phyloP scores from a whole-genome alignment of 1,140 invertebrate genomes.

The Eurosta solidaginis region DNA sequence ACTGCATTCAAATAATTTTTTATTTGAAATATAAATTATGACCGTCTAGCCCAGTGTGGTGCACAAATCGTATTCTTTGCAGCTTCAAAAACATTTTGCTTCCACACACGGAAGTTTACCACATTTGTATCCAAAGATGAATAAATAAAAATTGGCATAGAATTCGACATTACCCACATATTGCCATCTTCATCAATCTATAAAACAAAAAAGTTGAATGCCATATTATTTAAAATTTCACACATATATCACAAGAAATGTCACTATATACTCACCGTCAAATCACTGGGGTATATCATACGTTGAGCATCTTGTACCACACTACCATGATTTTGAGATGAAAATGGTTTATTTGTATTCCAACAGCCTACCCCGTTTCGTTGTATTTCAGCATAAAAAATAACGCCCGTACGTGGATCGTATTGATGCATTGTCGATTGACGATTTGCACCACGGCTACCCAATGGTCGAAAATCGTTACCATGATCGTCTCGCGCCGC shows the following conservation, averaged over 20 bases:
- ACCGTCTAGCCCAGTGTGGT: not conserved
- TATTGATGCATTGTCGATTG: constrained; percentile 69
- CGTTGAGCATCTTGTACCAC: constrained; percentile 64
- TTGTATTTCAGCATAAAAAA: constrained; percentile 72
- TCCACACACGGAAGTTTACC: constrained; percentile 66
- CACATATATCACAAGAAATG: too few species aligned
- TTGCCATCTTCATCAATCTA: constrained; percentile 63
- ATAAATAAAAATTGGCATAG: constrained; percentile 66
- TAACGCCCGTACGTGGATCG: constrained; percentile 64
- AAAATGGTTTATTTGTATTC: constrained; percentile 65
- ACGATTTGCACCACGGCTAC: constrained; percentile 65
- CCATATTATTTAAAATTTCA: not conserved
- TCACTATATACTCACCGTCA: constrained; percentile 49
- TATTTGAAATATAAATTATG: not conserved
- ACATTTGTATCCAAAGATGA: constrained; percentile 63
- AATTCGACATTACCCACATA: constrained; percentile 67
- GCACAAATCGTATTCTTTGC: constrained; percentile 47
- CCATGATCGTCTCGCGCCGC: constrained; percentile 66
- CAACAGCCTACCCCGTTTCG: constrained; percentile 72
- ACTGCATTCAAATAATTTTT: too few species aligned
- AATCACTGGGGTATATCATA: constrained; percentile 69
- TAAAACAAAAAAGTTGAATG: constrained; percentile 11
- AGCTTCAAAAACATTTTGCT: constrained; percentile 42
- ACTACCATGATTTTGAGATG: constrained; percentile 64
- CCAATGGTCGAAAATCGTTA: constrained; percentile 63